Conservation (phyloP, 1,140 invertebrate species). For the Pinna nobilis region DNA sequence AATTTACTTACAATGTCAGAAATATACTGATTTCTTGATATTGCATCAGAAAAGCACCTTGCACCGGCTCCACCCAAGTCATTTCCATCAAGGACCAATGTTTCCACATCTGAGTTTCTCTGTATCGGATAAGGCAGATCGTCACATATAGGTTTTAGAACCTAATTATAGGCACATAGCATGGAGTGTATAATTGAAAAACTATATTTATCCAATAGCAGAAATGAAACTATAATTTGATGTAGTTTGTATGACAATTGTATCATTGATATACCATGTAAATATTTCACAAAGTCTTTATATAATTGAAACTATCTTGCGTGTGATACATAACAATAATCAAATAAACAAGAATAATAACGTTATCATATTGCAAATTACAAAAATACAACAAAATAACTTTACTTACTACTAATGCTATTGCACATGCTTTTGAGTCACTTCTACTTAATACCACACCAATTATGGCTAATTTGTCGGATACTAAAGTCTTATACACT, state of each 20-base stretch:
- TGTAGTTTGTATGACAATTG: no score
- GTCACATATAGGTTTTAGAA: background rate
- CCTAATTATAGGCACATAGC: background rate
- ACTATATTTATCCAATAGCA: no score
- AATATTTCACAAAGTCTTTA: no score
- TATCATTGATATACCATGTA: no score
- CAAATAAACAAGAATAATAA: no score
- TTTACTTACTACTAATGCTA: constrained; percentile 35
- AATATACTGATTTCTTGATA: constrained; percentile 55
- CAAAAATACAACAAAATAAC: no score
- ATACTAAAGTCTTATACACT: constrained; percentile 22
- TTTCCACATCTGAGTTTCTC: constrained; percentile 34
- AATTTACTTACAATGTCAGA: constrained; percentile 55
- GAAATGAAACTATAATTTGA: no score
- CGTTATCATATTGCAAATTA: no score
- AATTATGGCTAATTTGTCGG: constrained; percentile 20
- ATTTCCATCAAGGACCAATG: constrained; percentile 29
- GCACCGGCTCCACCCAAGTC: constrained; percentile 22
- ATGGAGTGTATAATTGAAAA: no score
- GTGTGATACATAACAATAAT: no score
- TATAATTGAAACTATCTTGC: no score
- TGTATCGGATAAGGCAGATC: constrained; percentile 1
- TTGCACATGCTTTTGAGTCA: constrained; percentile 42
- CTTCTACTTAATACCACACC: constrained; percentile 31
- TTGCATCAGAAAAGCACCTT: constrained; percentile 30